phyloP scores from a whole-genome alignment of 2,888 invertebrate genomes.

The Clunio marinus region DNA sequence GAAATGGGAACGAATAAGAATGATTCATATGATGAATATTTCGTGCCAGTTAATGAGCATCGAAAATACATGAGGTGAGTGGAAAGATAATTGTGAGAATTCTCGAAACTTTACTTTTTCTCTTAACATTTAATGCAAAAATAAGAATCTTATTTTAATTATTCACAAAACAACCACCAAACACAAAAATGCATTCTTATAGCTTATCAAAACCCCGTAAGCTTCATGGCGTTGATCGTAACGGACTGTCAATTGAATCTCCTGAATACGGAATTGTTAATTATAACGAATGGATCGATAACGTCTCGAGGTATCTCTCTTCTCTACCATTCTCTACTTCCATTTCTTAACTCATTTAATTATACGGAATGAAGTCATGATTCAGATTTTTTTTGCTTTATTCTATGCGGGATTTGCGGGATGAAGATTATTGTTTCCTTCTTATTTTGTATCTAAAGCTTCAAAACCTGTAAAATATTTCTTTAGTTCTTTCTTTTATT shows the following conservation, averaged over 20 bases:
- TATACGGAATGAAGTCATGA: too few species aligned
- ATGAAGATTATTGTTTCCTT: too few species aligned
- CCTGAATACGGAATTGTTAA: slow-evolving; percentile 57
- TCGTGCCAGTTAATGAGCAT: slow-evolving; percentile 80
- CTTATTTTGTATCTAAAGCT: too few species aligned
- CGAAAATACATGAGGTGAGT: slow-evolving; percentile 77
- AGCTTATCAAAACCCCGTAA: slow-evolving; percentile 30
- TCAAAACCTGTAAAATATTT: slow-evolving; percentile 3
- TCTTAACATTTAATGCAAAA: too few species aligned
- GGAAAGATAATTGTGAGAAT: background rate
- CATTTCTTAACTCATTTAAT: background rate
- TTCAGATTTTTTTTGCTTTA: too few species aligned
- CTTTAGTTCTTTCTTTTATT: background rate
- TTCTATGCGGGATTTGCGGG: too few species aligned
- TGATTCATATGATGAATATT: slow-evolving; percentile 77
- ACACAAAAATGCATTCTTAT: slow-evolving; percentile 19
- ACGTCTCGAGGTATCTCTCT: slow-evolving; percentile 53
- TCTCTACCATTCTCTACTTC: slow-evolving; percentile 16
- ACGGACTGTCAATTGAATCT: slow-evolving; percentile 56
- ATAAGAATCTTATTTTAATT: too few species aligned
- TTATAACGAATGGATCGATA: slow-evolving; percentile 57
- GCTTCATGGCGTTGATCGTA: slow-evolving; percentile 43
- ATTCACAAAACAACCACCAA: background rate
- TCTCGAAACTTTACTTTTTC: too few species aligned
- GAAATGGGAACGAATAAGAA: slow-evolving; percentile 54